phyloP scores from a whole-genome alignment of 2,888 invertebrate genomes.

The Argyresthia goedartella region DNA sequence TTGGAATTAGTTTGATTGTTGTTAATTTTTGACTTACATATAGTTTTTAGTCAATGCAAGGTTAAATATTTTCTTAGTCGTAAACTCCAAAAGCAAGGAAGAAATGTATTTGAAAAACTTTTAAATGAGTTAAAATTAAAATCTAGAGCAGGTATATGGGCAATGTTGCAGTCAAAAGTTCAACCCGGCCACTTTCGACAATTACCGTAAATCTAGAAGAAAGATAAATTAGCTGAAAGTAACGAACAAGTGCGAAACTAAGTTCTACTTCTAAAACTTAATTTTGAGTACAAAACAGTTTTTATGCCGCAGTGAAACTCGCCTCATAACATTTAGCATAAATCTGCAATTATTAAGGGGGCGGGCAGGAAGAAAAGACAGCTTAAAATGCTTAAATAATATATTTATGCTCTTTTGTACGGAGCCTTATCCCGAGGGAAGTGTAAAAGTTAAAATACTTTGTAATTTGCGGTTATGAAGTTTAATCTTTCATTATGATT shows the following conservation, averaged over 20 bases:
- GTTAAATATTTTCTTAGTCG: no score
- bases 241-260: background rate
- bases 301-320: slow-evolving; percentile 35
- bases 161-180: slow-evolving; percentile 19
- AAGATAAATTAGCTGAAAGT: background rate
- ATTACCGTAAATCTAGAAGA: no score
- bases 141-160: no score
- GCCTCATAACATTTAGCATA: slow-evolving; percentile 40
- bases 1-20: no score
- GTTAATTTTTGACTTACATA: no score
- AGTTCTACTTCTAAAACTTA: slow-evolving; percentile 28
- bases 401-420: slow-evolving; percentile 20
- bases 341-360: slow-evolving; percentile 53
- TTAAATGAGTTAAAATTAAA: no score
- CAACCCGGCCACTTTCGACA: no score
- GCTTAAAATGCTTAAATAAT: slow-evolving; percentile 29
- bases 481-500: slow-evolving; percentile 7
- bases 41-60: no score
- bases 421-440: slow-evolving; percentile 7
- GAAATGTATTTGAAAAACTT: no score
- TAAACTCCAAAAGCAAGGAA: no score
- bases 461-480: slow-evolving; percentile 3
- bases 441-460: slow-evolving; percentile 4
- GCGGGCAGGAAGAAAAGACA: slow-evolving; percentile 33
- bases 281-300: slow-evolving; percentile 44